Conservation (phyloP, 2,888 invertebrate species). For the Pomacea canaliculata region DNA sequence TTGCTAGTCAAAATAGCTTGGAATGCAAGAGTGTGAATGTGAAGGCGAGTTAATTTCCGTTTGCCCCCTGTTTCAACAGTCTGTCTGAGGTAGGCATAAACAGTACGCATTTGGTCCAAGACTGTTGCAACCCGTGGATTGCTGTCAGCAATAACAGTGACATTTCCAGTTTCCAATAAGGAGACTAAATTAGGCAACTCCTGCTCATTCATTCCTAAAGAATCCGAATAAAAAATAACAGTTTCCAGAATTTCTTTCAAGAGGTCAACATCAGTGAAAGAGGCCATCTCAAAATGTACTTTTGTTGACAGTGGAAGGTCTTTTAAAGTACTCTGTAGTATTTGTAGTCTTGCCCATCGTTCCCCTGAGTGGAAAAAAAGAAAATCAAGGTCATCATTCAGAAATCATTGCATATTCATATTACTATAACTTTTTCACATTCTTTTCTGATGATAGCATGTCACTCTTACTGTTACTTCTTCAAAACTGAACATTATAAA, state of each 20-base stretch:
- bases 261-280: constrained; percentile 81
- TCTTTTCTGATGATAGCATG: no score
- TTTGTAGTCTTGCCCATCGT: constrained; percentile 76
- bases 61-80: constrained; percentile 65
- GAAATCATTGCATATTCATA: background rate
- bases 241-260: constrained; percentile 77
- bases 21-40: constrained; percentile 89
- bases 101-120: constrained; percentile 83
- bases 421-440: no score
- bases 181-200: constrained; percentile 84
- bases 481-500: no score
- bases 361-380: constrained; percentile 73
- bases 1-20: constrained; percentile 83
- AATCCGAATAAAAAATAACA: constrained; percentile 82
- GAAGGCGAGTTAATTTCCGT: constrained; percentile 80
- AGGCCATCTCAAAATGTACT: constrained; percentile 89
- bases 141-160: constrained; percentile 82
- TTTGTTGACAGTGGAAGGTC: constrained; percentile 74
- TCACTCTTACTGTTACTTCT: no score
- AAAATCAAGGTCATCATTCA: background rate
- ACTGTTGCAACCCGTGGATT: constrained; percentile 84
- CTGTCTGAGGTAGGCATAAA: constrained; percentile 72
- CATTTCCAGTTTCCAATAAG: constrained; percentile 79
- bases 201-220: constrained; percentile 90
- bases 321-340: constrained; percentile 79